Base-by-base conservation (phyloP, 2,797 vertebrate species). In the Podargus strigoides region DNA sequence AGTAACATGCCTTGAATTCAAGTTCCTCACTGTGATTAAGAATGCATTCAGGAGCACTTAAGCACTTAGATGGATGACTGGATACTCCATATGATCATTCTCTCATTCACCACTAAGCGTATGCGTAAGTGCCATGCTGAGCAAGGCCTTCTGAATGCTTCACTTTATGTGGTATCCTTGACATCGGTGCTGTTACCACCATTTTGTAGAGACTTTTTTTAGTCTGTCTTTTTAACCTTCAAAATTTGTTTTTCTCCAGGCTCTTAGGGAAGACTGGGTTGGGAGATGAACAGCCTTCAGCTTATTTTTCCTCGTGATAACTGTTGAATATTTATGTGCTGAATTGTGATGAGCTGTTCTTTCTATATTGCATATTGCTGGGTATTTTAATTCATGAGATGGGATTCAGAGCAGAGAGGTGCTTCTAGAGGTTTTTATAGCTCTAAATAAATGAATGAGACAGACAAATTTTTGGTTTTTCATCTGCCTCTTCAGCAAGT, bases 351-450 rank as follows among this genome's bases (percentile, higher is more conserved):
- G 68, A 96, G 75, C 49, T 93, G 81, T 93, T 60, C 78, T 83
- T 85, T 46, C 42, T 77, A 18, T 78, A 69, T 30, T 91, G 58
- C 24, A 3, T 84, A 50, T 91, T 86, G 64, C 16, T 47, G 21
- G 30, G 9, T 79, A 90, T 89, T 96, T 94, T 94, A 96, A 93
- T 92, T 95, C 47, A 77, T 83, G 70, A 82, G 72, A 34, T 89
- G 77, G 34, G 63, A 93, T 90, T 94, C 88, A 89, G 74, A 92
- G 64, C 41, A 82, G 44, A 81, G 42, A 90, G 59, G 36, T 90
- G 52, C 17, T 89, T 60, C 64, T 83, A 42, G 50, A 93, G 12
- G 7, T 64, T 90, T 90, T 93, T 72, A 70, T 74, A 90, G 21
- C n/a, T 85, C 63, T 82, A 47, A 88, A 62, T 84, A 88, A 92